Evolutionary conservation across 2,888 invertebrate species (phyloP).

Genomic region (Euspilapteryx auroguttella): DNA sequence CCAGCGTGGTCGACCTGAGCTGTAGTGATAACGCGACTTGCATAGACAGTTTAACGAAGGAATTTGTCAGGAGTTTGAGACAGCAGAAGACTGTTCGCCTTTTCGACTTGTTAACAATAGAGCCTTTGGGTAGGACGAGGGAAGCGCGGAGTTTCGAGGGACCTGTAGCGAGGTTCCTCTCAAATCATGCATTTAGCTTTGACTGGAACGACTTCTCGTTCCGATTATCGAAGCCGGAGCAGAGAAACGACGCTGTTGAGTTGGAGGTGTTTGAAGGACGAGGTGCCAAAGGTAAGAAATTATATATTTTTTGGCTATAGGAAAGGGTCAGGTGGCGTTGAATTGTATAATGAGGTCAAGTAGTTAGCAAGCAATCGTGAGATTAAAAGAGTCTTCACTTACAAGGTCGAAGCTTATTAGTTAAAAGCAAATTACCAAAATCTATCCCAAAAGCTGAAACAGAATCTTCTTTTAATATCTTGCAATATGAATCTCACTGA

Average conservation of each 20-base stretch:
- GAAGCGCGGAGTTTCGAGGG: constrained; percentile 36
- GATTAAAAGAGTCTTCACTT: too few species aligned
- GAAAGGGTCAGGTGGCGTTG: too few species aligned
- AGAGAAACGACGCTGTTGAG: constrained; percentile 45
- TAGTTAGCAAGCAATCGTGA: too few species aligned
- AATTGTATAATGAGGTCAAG: too few species aligned
- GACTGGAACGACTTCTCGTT: constrained; percentile 58
- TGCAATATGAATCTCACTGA: too few species aligned
- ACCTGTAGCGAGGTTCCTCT: constrained; percentile 38
- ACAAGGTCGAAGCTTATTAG: too few species aligned
- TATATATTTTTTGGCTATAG: constrained; percentile 1
- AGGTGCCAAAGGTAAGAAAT: constrained; percentile 37
- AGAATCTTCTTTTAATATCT: too few species aligned
- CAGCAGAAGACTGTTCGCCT: constrained; percentile 53
- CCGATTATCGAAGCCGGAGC: constrained; percentile 43
- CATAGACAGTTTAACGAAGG: constrained; percentile 48
- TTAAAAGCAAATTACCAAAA: too few species aligned
- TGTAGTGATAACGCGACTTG: constrained; percentile 67
- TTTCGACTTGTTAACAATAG: constrained; percentile 58
- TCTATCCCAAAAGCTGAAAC: too few species aligned
- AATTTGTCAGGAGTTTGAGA: constrained; percentile 50
- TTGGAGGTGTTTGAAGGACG: constrained; percentile 45
- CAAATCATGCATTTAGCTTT: constrained; percentile 53
- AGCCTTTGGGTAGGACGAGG: constrained; percentile 35
- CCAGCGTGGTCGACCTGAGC: constrained; percentile 28